Conservation (phyloP, 1,140 invertebrate species). For the Lepidurus couesii region DNA sequence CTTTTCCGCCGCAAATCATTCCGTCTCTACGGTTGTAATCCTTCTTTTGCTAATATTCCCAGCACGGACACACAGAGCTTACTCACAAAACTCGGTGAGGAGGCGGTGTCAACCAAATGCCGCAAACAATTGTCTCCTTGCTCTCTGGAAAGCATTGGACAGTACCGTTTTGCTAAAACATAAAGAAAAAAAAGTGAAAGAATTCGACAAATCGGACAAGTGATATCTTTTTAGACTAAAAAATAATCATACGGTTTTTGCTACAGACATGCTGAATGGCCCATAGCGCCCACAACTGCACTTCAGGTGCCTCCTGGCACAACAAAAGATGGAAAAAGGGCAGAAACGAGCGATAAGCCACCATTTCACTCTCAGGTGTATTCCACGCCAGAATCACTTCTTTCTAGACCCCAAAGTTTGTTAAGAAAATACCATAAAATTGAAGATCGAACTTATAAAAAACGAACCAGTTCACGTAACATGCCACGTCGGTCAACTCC, state of each 20-base stretch:
- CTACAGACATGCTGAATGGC: slow-evolving; percentile 76
- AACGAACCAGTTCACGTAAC: slow-evolving; percentile 50
- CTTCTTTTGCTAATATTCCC: background rate
- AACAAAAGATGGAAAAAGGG: slow-evolving; percentile 67
- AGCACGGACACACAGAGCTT: background rate
- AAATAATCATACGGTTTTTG: slow-evolving; percentile 59
- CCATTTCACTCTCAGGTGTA: slow-evolving; percentile 71
- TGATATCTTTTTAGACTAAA: background rate
- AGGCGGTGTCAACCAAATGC: background rate
- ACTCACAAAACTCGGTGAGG: background rate
- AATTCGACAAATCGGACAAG: slow-evolving; percentile 26
- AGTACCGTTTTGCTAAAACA: slow-evolving; percentile 62
- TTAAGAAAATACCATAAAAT: slow-evolving; percentile 24
- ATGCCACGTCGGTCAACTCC: slow-evolving; percentile 49
- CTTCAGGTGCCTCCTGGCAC: slow-evolving; percentile 56
- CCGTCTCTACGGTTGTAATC: background rate
- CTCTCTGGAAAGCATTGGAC: slow-evolving; percentile 62
- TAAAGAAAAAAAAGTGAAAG: slow-evolving; percentile 30
- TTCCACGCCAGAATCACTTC: slow-evolving; percentile 61
- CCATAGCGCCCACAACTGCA: slow-evolving; percentile 77
- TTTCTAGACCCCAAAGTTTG: slow-evolving; percentile 45
- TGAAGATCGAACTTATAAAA: background rate
- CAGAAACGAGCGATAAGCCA: slow-evolving; percentile 73
- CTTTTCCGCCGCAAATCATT: too few species aligned
- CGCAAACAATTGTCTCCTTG: slow-evolving; percentile 54